Conservation (phyloP, 2,113 vertebrate species). For the Callaeas wilsoni region DNA sequence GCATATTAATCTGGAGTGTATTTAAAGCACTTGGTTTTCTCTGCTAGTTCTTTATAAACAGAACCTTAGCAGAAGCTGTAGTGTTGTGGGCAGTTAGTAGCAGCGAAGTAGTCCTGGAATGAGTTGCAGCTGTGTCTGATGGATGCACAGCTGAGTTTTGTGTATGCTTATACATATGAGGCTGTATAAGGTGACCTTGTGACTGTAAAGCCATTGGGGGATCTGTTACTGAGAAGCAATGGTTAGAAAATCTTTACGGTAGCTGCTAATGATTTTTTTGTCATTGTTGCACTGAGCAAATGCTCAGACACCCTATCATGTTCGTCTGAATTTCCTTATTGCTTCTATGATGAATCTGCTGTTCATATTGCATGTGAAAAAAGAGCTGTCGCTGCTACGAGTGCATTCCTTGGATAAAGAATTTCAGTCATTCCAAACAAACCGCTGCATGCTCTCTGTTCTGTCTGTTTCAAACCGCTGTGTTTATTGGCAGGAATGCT, state of each 20-base stretch:
- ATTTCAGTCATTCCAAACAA: not conserved
- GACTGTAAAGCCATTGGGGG: not conserved
- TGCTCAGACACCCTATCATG: not conserved
- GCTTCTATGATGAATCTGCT: not conserved
- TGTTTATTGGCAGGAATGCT: slow-evolving; percentile 84
- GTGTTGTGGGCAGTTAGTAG: not conserved
- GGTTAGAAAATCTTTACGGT: not conserved
- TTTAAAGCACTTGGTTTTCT: not conserved
- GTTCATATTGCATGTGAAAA: not conserved
- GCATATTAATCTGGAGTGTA: not conserved
- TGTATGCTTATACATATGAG: not conserved
- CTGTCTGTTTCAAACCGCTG: not conserved
- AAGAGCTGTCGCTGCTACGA: not conserved
- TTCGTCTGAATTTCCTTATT: not conserved
- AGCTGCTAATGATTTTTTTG: not conserved
- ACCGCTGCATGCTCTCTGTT: not conserved
- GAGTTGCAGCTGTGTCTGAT: not conserved
- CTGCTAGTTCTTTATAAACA: not conserved
- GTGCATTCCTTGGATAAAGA: not conserved
- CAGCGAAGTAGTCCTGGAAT: not conserved
- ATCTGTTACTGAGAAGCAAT: not conserved
- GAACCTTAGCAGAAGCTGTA: not conserved
- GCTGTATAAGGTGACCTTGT: not conserved
- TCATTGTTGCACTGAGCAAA: not conserved
- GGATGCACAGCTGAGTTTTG: not conserved